phyloP scores from a whole-genome alignment of 1,140 invertebrate species.

The Phymorhynchus buccinoides region DNA sequence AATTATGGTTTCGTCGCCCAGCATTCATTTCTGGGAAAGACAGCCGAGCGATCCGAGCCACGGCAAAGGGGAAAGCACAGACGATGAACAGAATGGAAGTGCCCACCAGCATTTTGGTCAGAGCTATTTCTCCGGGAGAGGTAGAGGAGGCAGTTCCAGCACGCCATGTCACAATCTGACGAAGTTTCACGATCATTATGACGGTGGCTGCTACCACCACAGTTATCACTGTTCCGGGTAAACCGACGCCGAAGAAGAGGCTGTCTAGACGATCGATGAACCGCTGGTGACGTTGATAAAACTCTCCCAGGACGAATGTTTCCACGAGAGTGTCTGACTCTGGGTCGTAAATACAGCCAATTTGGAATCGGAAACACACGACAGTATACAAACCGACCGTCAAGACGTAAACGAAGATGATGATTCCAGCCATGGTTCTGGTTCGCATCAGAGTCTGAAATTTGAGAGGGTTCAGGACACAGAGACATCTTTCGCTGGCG shows the following conservation, averaged over 20 bases:
- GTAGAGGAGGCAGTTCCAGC: neutral
- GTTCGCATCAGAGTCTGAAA: constrained; percentile 7
- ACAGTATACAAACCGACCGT: neutral
- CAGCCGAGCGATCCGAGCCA: neutral
- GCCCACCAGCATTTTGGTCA: constrained; percentile 18
- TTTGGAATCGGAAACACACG: neutral
- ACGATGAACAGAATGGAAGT: constrained; percentile 15
- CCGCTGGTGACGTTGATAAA: neutral
- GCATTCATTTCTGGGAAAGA: constrained; percentile 12
- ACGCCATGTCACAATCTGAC: neutral
- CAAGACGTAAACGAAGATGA: neutral
- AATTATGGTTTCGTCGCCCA: neutral
- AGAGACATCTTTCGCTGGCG: constrained; percentile 28
- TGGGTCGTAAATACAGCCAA: neutral
- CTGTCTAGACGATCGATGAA: neutral
- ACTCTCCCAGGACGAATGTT: neutral
- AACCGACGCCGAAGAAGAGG: constrained; percentile 10
- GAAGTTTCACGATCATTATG: neutral
- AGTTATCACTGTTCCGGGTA: neutral
- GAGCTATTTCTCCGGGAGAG: neutral
- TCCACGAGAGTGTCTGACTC: neutral
- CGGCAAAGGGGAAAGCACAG: neutral
- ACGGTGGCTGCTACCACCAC: neutral
- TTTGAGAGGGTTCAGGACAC: constrained; percentile 15
- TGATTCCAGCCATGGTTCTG: constrained; percentile 22